Percentiles rank a stretch among this genome's conserved stretches.
Conservation (phyloP, 2,113 vertebrate genomes). For the Hippocampus barbouri region DNA sequence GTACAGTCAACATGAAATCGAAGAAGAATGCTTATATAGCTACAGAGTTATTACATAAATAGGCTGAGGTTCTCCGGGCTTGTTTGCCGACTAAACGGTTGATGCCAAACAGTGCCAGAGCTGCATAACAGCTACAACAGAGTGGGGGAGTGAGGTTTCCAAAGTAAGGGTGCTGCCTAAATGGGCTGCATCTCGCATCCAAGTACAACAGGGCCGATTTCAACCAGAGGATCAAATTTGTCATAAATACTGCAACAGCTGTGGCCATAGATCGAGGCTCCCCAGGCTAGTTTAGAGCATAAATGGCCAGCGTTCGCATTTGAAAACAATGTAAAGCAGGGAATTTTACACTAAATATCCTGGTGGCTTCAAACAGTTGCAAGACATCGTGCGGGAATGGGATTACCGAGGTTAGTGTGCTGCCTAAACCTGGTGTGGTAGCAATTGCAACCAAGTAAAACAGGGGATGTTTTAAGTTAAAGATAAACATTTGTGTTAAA, state of each 20-base stretch:
- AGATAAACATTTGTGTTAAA: too few species aligned
- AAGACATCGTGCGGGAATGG: not conserved
- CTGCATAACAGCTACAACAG: not conserved
- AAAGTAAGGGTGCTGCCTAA: not conserved
- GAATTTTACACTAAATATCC: too few species aligned
- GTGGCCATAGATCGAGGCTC: too few species aligned
- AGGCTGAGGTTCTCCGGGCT: not conserved
- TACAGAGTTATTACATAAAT: not conserved
- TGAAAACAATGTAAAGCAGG: not conserved
- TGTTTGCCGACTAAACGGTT: not conserved
- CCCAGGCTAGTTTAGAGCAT: not conserved
- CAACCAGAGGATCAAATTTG: too few species aligned
- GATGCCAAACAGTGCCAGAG: not conserved
- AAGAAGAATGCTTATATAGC: not conserved
- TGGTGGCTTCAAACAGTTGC: not conserved
- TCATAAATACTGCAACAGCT: too few species aligned
- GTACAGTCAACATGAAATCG: not conserved
- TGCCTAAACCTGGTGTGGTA: not conserved
- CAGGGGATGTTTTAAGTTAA: too few species aligned
- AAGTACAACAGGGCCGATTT: too few species aligned
- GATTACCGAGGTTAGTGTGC: not conserved
- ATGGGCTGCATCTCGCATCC: not conserved
- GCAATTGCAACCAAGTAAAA: not conserved
- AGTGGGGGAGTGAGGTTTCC: not conserved
- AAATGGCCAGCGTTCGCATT: not conserved